A percentile compares a stretch with the other conserved stretches of the same genome.
These are phyloP conservation scores for Agrochola circellaris DNA, from an alignment of 2,888 invertebrate genomes.

Conservation along the genomic window DNA sequence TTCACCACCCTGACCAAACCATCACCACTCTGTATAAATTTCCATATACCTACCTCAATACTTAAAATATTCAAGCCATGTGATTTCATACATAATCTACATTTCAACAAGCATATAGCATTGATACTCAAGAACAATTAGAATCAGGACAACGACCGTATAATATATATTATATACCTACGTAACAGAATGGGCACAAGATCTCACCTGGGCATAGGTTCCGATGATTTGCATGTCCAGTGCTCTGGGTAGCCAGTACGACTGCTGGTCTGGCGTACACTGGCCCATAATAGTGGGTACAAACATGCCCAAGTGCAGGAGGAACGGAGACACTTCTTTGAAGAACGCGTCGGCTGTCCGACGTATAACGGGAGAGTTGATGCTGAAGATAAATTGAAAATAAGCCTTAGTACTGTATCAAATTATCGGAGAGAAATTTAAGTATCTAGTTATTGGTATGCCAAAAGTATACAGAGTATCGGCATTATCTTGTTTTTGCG, in stretches of 20 bases:
- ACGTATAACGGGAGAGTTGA: constrained; percentile 73
- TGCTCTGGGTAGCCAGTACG: constrained; percentile 95
- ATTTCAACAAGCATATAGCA: not conserved
- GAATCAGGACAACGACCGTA: not conserved
- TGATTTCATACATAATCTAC: not conserved
- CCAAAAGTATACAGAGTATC: not conserved
- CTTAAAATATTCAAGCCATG: too few species aligned
- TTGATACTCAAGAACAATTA: not conserved
- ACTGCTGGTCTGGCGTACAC: constrained; percentile 96
- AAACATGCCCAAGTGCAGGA: constrained; percentile 97
- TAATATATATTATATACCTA: not conserved
- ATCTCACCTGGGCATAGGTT: constrained; percentile 96
- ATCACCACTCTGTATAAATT: not conserved
- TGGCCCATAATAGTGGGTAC: constrained; percentile 97
- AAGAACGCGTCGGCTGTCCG: constrained; percentile 90
- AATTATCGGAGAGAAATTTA: too few species aligned
- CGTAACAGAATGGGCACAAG: not conserved
- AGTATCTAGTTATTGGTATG: too few species aligned
- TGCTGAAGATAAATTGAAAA: constrained; percentile 49
- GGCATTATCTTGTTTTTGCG: not conserved
- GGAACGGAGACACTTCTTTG: constrained; percentile 93
- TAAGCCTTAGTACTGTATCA: not conserved
- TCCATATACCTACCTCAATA: too few species aligned
- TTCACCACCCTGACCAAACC: too few species aligned
- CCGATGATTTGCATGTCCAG: constrained; percentile 96